Conservation (phyloP, 2,113 vertebrate genomes). For the Leptosomus discolor region DNA sequence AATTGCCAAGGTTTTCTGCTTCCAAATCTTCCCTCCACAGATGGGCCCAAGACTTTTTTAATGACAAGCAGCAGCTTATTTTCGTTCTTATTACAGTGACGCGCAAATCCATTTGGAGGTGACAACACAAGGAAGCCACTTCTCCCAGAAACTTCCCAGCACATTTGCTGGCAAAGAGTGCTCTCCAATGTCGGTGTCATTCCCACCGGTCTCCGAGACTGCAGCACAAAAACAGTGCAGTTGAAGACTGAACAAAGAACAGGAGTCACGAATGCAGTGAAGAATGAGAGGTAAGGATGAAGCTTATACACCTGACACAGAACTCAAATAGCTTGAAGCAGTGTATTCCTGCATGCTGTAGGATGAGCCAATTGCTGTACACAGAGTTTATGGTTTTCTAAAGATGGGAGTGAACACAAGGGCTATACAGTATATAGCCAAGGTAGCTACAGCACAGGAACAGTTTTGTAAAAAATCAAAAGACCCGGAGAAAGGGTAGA, state of each 20-base stretch:
- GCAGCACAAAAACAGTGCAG: background rate
- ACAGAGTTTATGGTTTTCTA: background rate
- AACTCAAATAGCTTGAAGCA: background rate
- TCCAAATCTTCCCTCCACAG: background rate
- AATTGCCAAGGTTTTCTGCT: background rate
- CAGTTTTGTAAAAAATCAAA: background rate
- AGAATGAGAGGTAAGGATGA: background rate
- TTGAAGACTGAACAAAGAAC: background rate
- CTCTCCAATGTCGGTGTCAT: background rate
- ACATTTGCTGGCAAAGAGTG: background rate
- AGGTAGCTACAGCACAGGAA: background rate
- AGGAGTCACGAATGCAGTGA: background rate
- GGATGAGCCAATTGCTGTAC: background rate
- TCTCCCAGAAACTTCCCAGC: background rate
- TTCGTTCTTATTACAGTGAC: background rate
- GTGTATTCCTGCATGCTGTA: rapidly evolving
- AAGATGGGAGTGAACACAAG: background rate
- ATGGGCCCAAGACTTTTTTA: background rate
- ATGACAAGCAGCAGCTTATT: background rate
- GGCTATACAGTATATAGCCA: background rate
- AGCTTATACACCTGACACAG: background rate
- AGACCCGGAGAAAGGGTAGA: background rate
- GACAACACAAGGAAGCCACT: background rate
- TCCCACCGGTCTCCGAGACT: background rate
- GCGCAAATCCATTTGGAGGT: background rate